Base-by-base conservation (phyloP, 2,797 vertebrate genomes). In the Anguilla megastoma region DNA sequence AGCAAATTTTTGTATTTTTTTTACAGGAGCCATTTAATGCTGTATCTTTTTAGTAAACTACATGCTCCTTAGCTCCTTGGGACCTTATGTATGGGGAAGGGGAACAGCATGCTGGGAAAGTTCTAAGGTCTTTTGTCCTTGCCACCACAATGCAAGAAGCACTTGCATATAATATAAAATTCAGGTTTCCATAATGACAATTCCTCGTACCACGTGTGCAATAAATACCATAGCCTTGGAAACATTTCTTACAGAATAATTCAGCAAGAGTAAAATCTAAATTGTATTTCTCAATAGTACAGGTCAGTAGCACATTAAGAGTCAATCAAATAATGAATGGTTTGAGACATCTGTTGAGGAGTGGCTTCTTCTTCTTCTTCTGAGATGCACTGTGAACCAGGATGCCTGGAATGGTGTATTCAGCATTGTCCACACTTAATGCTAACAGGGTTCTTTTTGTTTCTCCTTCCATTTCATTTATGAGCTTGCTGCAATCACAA, bases 121-220 rank as follows among this genome's bases (percentile, higher is more conserved):
- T 88, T 82, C 86, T 85, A 80, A 36, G 33, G 12, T 41, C 30
- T 16, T 80, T 45, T 21, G 7, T 87, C 89, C 82, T 90, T 91
- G 88, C 86, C 48, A 9, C 52, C 52, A 12, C 16, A 56, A 41
- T 45, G 85, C 79, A 21, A 80, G 84, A 86, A 50, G 63, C 48
- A 79, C 58, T 84, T 89, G 30, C 45, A 58, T 82, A 79, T 86
- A 86, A 89, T 89, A 86, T 3, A 41, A 84, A 36, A 90, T 89
- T 88, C 88, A 90, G 60, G 54, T 86, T 90, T 90, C 85, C 90
- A 80, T 92, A 92, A 93, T 91, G 91, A 92, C 92, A 92, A 93
- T 92, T 90, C 91, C 71, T 84, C 63, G 36, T 83, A 63, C 87
- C 86, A 88, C 86, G 41, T 66, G 24, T 69, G 58, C 66, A 76